Evolutionary conservation across 2,888 invertebrate genomes (phyloP), one percentile per base, ranked within the genome.

Genomic region (Rotaria macrura): DNA sequence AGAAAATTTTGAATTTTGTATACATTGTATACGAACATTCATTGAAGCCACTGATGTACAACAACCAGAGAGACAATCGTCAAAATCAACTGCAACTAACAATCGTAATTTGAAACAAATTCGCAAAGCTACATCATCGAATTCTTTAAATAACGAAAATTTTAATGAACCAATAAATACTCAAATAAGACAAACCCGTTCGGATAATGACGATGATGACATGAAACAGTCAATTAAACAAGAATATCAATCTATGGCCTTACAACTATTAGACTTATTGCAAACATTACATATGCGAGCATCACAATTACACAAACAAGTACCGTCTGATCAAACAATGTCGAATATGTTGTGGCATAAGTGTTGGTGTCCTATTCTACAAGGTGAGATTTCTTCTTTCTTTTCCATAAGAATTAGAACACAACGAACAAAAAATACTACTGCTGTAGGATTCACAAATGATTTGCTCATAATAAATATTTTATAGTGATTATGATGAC

Each of bases 311-410:
- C 96, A 91, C 88, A 89, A 89, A 52, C 65, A 85, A 10, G 74
- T 43, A 38, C 29, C 49, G 9, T 88, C 89, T 84, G 87, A 88
- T 85, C 86, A 87, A 40, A 49, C 74, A 49, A 84, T 86, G 38
- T 85, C 83, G 38, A 84, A 83, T 52, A 95, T 95, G 17, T 91
- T 98, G 3, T 99, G 98, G 98, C 93, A 94, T 40, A 94, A 95
- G 85, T 97, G 96, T 72, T 98, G 98, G 97, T 95, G 96, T 90
- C 98, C 99, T 0, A 91, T 99, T 20, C 91, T 99, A 38, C 97
- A 98, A 91, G 92, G 79, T 79, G 12, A 65, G 65, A 29, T n/a
- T 29, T 65, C 29, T 49, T 49, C 49, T 49, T 49, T 14, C 3
- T 12, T 17, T 17, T 49, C 17, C 12, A 17, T 49, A 49, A 49